These are phyloP conservation scores for Rhinogobio ventralis DNA, from an alignment of 2,797 vertebrate species.

Conservation along the genomic window DNA sequence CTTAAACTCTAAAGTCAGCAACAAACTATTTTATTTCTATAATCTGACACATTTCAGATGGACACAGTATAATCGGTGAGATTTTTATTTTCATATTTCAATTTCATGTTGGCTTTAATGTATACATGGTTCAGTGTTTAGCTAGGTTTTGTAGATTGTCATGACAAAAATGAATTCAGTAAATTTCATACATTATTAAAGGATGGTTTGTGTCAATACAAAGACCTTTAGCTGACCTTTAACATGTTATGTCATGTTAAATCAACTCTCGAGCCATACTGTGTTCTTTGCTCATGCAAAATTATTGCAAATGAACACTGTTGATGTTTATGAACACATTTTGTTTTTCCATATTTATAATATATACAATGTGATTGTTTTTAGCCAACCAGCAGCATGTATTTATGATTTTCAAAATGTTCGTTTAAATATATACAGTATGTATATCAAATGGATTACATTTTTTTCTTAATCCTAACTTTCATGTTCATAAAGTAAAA, in stretches of 20 bases:
- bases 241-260: neutral
- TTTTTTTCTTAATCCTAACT: neutral
- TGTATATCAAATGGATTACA: neutral
- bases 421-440: constrained; percentile 1
- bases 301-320: constrained; percentile 16
- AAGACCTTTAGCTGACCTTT: neutral
- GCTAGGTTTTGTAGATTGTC: neutral
- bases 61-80: neutral
- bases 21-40: neutral
- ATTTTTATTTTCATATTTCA: neutral
- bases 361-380: neutral
- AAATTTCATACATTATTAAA: neutral
- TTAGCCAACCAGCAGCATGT: constrained; percentile 15
- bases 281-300: constrained; percentile 6
- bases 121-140: constrained; percentile 2
- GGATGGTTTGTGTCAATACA: neutral
- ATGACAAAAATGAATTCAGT: neutral
- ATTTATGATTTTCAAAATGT: constrained; percentile 20
- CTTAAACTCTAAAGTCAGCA: neutral
- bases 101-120: neutral
- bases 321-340: neutral
- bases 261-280: constrained; percentile 13
- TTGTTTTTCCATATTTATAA: neutral
- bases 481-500: constrained; percentile 12
- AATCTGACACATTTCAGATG: neutral